Base-by-base conservation (phyloP, 2,888 invertebrate species). In the Andrena trimmerana region DNA sequence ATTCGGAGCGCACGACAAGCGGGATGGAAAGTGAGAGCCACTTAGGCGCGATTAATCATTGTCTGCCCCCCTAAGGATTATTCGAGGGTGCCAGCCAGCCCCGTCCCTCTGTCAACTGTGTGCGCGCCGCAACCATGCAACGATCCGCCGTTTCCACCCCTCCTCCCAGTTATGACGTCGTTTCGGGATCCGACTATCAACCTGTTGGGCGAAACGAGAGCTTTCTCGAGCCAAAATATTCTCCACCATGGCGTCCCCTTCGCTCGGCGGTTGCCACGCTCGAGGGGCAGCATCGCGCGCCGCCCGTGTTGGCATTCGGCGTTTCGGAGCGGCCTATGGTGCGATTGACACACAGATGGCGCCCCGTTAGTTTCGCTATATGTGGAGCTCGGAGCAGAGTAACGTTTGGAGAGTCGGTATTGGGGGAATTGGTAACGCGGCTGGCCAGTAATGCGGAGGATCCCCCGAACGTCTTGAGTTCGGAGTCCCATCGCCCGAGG, bases 11-110 rank as follows among this genome's bases (percentile, higher is more conserved):
- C 69, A 50, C 52, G 42, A 42, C 42, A 42, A 72, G 52, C 52
- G 50, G 70, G 33, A 36, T 65, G 59, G 68, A 81, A 76, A 82
- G 74, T 68, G 69, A 74, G 69, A 74, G 69, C 71, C 59, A 57
- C 77, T 82, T 65, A 29, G 67, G 75, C 66, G 57, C 69, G 72
- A 84, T 86, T 86, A 78, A 83, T 87, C 82, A 70, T 75, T 75
- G 72, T 73, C 70, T 68, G 50, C 73, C 63, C 76, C 69, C 59
- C 70, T 20, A 36, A 81, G 71, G 70, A 84, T 86, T 80, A 73
- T 72, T 72, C 78, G 20, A 69, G 78, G 42, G 62, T 65, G 24
- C 20, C 4, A 2, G 13, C 16, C 8, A 29, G 13, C 33, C 52
- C 54, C 54, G 24, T 20, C 54, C 54, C 54, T 24, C 57, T 60